Evolutionary conservation across 2,797 vertebrate genomes (phyloP).

Genomic region (Molossus molossus): DNA sequence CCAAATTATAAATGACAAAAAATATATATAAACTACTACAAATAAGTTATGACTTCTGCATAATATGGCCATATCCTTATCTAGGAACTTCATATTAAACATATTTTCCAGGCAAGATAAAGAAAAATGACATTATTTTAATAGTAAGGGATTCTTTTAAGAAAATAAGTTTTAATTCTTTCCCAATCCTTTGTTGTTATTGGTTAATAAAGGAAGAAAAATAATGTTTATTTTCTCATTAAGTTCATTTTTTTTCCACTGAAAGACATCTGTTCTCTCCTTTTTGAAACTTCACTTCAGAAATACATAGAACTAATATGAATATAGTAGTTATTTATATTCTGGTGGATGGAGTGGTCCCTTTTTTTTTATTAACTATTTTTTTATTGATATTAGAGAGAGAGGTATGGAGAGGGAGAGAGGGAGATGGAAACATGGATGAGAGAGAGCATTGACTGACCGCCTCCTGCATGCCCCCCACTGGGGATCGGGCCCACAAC

Average conservation of each 20-base stretch:
- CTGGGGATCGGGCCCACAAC: too few relatives aligned
- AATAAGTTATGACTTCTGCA: constrained; percentile 16
- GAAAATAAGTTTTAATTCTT: constrained; percentile 66
- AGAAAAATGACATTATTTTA: not conserved
- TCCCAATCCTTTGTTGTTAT: constrained; percentile 58
- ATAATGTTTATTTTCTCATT: constrained; percentile 73
- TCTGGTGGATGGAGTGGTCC: fast-evolving
- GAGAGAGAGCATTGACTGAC: too few relatives aligned
- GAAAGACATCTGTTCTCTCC: constrained; percentile 36
- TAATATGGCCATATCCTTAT: not conserved
- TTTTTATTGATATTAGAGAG: too few relatives aligned
- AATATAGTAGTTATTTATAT: constrained; percentile 40
- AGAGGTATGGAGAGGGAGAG: too few relatives aligned
- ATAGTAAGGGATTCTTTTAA: not conserved
- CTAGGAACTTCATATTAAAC: constrained; percentile 32
- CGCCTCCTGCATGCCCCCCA: too few relatives aligned
- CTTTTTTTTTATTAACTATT: not conserved
- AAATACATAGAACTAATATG: constrained; percentile 42
- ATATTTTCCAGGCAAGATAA: not conserved
- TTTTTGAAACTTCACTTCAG: not conserved
- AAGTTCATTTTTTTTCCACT: constrained; percentile 63
- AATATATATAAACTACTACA: constrained; percentile 18
- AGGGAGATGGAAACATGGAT: too few relatives aligned
- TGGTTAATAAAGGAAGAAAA: constrained; percentile 58
- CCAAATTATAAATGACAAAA: constrained; percentile 50